Evolutionary conservation across 2,888 invertebrate genomes (phyloP).

Genomic region (Acrobeloides nanus): DNA sequence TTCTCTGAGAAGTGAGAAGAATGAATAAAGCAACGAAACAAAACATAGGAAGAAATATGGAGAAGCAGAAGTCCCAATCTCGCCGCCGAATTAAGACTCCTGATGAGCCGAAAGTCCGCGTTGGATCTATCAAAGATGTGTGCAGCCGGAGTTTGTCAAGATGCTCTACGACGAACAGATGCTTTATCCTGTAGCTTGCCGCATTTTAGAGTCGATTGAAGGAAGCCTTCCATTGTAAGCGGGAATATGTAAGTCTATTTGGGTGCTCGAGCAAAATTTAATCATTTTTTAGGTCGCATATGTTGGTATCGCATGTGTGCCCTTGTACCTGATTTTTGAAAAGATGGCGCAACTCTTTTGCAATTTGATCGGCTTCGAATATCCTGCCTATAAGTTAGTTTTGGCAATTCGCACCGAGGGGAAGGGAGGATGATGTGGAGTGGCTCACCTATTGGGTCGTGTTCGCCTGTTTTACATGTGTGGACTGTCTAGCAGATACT

Average conservation of each 20-base stretch:
- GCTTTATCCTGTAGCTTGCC: no score
- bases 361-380: constrained; percentile 31
- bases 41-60: no score
- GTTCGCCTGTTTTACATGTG: background rate
- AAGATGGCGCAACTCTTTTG: constrained; percentile 58
- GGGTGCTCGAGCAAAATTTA: background rate
- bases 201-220: no score
- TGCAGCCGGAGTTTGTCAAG: no score
- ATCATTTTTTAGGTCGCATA: constrained; percentile 17
- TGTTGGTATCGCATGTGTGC: constrained; percentile 8
- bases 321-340: constrained; percentile 27
- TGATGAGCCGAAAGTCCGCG: no score
- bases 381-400: constrained; percentile 27
- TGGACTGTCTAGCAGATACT: constrained; percentile 25
- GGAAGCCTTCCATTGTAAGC: no score
- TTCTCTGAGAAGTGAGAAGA: no score
- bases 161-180: no score
- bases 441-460: constrained; percentile 64
- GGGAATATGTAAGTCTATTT: constrained; percentile 18
- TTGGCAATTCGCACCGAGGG: constrained; percentile 57
- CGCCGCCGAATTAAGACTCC: no score
- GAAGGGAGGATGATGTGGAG: constrained; percentile 59
- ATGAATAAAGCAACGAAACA: no score
- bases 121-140: no score
- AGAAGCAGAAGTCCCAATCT: no score